Evolutionary conservation across 2,113 vertebrate genomes (phyloP).

Genomic region (Nicator chloris): DNA sequence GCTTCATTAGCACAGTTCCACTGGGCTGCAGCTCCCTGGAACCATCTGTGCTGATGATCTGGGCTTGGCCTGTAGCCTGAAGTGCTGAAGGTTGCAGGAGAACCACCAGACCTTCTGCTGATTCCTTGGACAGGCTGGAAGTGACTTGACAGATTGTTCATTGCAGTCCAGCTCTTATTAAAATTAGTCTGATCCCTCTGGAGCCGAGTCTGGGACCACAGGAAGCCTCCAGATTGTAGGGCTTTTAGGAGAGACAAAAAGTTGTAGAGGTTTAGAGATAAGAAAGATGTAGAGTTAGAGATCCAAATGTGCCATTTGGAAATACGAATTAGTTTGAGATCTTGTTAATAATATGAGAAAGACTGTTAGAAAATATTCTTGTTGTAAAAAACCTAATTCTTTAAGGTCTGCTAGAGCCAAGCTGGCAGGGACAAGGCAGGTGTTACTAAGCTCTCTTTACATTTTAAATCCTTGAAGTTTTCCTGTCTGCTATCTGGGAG

Average conservation of each 20-base stretch:
- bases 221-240: background rate
- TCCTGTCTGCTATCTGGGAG: background rate
- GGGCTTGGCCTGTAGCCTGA: constrained; percentile 48
- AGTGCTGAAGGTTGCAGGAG: constrained; percentile 39
- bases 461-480: background rate
- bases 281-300: background rate
- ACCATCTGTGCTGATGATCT: constrained; percentile 56
- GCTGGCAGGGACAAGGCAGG: background rate
- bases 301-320: background rate
- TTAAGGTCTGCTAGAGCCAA: background rate
- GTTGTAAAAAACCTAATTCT: background rate
- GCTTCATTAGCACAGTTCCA: constrained; percentile 57
- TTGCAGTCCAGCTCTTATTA: constrained; percentile 20
- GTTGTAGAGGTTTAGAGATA: background rate
- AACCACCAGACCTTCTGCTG: background rate
- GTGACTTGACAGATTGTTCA: constrained; percentile 4
- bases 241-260: background rate
- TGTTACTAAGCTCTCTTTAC: background rate
- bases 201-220: background rate
- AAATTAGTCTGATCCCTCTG: background rate
- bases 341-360: background rate
- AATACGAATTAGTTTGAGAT: background rate
- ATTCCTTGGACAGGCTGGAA: constrained; percentile 17
- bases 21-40: constrained; percentile 39
- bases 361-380: background rate